Evolutionary conservation across 2,113 vertebrate species (phyloP), one percentile per base, ranked within the genome.

Genomic region (Numenius arquata): DNA sequence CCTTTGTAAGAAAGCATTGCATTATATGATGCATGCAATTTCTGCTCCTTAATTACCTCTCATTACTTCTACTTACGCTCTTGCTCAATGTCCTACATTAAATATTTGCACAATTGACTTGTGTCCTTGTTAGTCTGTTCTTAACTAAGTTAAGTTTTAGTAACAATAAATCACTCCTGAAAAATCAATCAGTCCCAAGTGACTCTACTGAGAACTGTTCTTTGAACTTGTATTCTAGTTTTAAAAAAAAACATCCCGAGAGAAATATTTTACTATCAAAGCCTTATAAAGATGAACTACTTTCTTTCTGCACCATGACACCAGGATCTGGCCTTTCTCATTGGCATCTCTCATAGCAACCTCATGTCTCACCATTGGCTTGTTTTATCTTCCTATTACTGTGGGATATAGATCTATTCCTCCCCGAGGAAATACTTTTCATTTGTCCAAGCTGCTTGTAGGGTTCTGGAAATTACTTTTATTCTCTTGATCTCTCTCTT

Each of bases 401-500:
- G 20, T 45, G 66, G 66, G 47, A 48, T 66, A 90, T 5, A 78
- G 36, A 95, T 47, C 80, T 75, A 29, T 50, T 30, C 30, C 23
- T 91, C 80, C 53, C 81, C 0, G 1, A 95, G 84, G 92, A 90
- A 90, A 89, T 58, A 65, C 26, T 81, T 77, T 52, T 86, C 59
- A 65, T 89, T 94, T 95, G 68, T 68, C 76, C 73, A 92, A 89
- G 36, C 32, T 68, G 38, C 12, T 40, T 78, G 47, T 26, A 72
- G 19, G 8, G 27, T 68, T 91, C 45, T 93, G 66, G 74, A 95
- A 96, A 93, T 92, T 81, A 68, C 52, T 92, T 93, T 78, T 75
- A 48, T 92, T 96, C 52, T 87, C 88, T 92, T 94, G 88, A 75
- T 96, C 80, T 90, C 87, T 29, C 29, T 81, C 52, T 89, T 36